phyloP scores from a whole-genome alignment of 1,140 invertebrate species.

The Drosophila littoralis region DNA sequence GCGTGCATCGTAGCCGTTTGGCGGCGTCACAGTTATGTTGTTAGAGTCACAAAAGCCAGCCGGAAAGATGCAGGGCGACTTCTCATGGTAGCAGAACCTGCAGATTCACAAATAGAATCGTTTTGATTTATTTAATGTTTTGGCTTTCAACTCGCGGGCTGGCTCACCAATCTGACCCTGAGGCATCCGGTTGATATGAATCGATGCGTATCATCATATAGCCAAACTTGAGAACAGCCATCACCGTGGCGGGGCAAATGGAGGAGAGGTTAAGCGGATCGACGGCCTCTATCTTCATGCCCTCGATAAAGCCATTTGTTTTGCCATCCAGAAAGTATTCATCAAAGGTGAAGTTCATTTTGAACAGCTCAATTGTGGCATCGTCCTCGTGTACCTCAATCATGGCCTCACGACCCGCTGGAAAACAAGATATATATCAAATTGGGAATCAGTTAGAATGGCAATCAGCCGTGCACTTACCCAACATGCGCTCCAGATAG shows the following conservation, averaged over 20 bases:
- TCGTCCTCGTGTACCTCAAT: constrained; percentile 87
- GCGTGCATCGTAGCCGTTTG: constrained; percentile 89
- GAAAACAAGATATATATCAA: background rate
- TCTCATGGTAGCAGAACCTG: constrained; percentile 96
- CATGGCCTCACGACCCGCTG: constrained; percentile 83
- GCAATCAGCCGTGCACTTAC: constrained; percentile 21
- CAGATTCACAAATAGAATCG: background rate
- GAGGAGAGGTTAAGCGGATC: constrained; percentile 97
- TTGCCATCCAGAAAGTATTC: constrained; percentile 82
- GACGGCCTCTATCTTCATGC: constrained; percentile 98
- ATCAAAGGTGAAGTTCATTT: constrained; percentile 85
- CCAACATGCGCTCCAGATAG: constrained; percentile 89
- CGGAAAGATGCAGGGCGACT: constrained; percentile 97
- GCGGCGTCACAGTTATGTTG: constrained; percentile 93
- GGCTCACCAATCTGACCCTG: constrained; percentile 92
- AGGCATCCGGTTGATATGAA: constrained; percentile 92
- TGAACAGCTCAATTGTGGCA: constrained; percentile 91
- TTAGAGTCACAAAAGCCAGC: constrained; percentile 96
- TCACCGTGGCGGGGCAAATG: constrained; percentile 97
- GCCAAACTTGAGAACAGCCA: constrained; percentile 95
- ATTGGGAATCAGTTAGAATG: background rate
- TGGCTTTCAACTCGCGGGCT: background rate
- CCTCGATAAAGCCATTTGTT: constrained; percentile 89
- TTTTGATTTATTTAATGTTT: background rate
- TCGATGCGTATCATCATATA: constrained; percentile 98